Evolutionary conservation across 2,888 invertebrate genomes (phyloP).

Genomic region (Allygus modestus): DNA sequence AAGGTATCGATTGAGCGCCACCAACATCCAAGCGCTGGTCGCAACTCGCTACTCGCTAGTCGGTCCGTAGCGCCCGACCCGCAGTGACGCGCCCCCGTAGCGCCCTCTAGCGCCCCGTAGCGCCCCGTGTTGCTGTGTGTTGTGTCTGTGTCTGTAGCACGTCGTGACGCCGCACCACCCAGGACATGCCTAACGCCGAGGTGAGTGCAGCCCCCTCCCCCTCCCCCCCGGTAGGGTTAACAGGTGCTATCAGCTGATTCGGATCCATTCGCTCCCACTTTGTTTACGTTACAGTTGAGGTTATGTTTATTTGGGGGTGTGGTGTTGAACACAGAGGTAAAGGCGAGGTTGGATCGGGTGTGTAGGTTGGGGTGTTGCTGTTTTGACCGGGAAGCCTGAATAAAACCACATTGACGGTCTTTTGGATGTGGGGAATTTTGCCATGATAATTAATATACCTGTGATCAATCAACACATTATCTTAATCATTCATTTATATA

Average conservation of each 20-base stretch:
- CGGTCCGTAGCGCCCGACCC: conserved; percentile 3
- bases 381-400: not conserved
- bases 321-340: not conserved
- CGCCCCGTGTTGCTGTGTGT: not conserved
- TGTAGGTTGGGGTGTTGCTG: not conserved
- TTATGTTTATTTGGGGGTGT: conserved; percentile 19
- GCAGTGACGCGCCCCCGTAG: not conserved
- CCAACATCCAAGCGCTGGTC: not conserved
- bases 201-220: no score
- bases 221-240: not conserved
- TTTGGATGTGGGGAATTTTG: no score
- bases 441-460: no score
- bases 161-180: not conserved
- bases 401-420: no score
- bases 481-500: no score
- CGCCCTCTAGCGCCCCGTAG: not conserved
- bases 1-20: not conserved
- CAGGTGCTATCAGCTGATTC: conserved; percentile 22
- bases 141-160: not conserved
- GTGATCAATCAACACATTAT: no score
- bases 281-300: conserved; percentile 28
- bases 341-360: no score
- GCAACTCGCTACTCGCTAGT: no score
- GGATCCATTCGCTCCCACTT: not conserved
- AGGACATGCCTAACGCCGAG: conserved; percentile 28